Evolutionary conservation across 2,797 vertebrate species (phyloP).

Genomic region (Strix occidentalis): DNA sequence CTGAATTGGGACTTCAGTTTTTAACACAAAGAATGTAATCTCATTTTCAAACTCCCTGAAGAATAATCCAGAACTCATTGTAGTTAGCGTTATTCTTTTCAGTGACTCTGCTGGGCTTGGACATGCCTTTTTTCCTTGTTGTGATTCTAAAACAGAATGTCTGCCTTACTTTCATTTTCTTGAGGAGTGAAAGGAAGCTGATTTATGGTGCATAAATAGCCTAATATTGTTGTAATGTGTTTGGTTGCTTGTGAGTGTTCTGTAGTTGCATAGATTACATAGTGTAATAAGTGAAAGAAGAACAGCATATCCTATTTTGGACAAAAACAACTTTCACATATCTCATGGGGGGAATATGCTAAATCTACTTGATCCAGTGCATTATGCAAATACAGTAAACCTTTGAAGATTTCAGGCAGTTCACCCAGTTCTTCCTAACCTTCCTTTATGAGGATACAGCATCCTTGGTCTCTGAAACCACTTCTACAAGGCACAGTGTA

Average conservation of each 20-base stretch:
- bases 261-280: not conserved
- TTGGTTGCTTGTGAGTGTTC: not conserved
- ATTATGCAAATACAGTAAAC: constrained; percentile 21
- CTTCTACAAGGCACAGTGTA: not conserved
- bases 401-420: not conserved
- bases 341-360: not conserved
- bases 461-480: not conserved
- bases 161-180: not conserved
- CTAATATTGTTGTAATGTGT: not conserved
- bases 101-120: not conserved
- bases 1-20: not conserved
- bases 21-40: not conserved
- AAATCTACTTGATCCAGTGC: not conserved
- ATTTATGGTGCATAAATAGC: not conserved
- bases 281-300: not conserved
- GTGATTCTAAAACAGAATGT: not conserved
- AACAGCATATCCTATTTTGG: not conserved
- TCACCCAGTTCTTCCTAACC: not conserved
- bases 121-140: not conserved
- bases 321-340: not conserved
- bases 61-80: not conserved
- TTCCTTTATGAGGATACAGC: constrained; percentile 7
- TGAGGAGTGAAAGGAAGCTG: not conserved
- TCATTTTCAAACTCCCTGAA: not conserved
- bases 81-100: not conserved